Evolutionary conservation across 1,140 invertebrate genomes (phyloP), one percentile per base, ranked within the genome.

Genomic region (Zophobas atratus): DNA sequence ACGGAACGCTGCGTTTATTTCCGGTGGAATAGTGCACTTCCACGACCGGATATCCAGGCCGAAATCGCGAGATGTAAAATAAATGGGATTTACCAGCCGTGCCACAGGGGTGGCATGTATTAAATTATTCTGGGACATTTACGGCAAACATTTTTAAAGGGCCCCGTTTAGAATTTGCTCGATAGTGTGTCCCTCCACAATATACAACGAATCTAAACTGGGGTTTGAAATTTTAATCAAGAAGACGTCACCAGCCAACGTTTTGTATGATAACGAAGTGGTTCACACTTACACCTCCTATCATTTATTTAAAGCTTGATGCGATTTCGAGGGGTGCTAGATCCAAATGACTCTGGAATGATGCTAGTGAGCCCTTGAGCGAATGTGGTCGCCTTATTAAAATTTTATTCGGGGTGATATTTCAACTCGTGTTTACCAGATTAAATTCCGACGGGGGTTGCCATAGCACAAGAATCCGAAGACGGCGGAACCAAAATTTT

Each of bases 221-320:
- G 41, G 74, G 74, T 41, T 48, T 51, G 74, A 67, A 76, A 67
- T 76, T 76, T 76, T 76, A 76, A 76, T 76, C 74, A 76, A 76
- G 74, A 76, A 76, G 67, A 60, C 63, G 74, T 67, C 74, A 70
- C 74, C 57, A 57, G 51, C 56, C 63, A 51, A 46, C 57, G 63
- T 76, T 76, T 53, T 76, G 57, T 67, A 76, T 76, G 74, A 76
- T 76, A 76, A 76, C 74, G 74, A 76, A 76, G 74, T 67, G 56
- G 48, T 67, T 36, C 39, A 53, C 57, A 46, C 74, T 38, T 51
- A 76, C 74, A 76, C 57, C 57, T 76, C 57, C 74, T 67, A 76
- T 76, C 74, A 76, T 76, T 76, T 76, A 76, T 76, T 76, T 67
- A 76, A 67, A 67, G 43, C 34, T 43, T 35, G 48, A 72, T 72